Conservation (phyloP, 2,113 vertebrate species). For the Cyanoliseus patagonus region DNA sequence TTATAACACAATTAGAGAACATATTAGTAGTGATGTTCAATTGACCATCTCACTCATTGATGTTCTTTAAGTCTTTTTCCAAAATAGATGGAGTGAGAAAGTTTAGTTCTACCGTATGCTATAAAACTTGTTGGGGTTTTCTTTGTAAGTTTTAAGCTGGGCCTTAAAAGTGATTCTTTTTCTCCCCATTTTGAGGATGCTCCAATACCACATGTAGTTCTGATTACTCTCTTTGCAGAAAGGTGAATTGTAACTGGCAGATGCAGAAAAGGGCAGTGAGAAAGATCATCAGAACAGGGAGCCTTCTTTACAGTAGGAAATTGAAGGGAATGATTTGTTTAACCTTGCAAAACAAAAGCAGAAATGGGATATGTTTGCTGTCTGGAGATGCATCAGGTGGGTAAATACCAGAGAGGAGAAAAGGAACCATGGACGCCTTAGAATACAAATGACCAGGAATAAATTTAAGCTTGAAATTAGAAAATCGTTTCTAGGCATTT, state of each 20-base stretch:
- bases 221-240: neutral
- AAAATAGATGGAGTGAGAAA: neutral
- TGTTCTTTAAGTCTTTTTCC: neutral
- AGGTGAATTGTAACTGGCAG: neutral
- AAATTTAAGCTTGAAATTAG: neutral
- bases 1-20: neutral
- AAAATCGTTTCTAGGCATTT: neutral
- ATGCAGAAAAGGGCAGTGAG: neutral
- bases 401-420: slow-evolving; percentile 35
- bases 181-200: neutral
- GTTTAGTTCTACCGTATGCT: neutral
- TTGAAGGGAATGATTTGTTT: neutral
- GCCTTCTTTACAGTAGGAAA: neutral
- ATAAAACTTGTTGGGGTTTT: neutral
- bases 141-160: neutral
- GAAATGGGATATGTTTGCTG: slow-evolving; percentile 38
- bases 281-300: neutral
- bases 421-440: neutral
- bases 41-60: neutral
- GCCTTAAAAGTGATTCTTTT: neutral
- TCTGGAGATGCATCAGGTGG: neutral
- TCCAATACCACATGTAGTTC: neutral
- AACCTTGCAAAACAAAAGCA: slow-evolving; percentile 38
- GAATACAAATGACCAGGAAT: slow-evolving; percentile 38
- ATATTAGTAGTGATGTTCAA: neutral